phyloP scores from a whole-genome alignment of 2,797 vertebrate species.

The Muscicapa striata region DNA sequence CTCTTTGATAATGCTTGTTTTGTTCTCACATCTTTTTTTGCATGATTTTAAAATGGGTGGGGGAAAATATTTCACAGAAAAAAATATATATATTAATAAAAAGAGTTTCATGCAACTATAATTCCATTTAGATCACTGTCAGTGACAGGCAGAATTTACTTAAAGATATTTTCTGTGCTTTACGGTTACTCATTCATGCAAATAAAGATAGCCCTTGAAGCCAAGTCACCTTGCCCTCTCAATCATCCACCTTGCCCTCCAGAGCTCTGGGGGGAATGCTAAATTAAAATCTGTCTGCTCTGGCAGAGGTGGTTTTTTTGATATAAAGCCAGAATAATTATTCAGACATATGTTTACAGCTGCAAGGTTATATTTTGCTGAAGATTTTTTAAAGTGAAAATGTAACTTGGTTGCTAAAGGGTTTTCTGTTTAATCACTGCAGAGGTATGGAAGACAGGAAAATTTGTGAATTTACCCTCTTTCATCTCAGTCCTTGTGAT shows the following conservation, averaged over 20 bases:
- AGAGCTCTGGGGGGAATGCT: constrained; percentile 81
- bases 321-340: constrained; percentile 81
- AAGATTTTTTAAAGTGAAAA: constrained; percentile 71
- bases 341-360: constrained; percentile 80
- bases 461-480: constrained; percentile 9
- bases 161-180: constrained; percentile 82
- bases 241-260: constrained; percentile 80
- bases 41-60: constrained; percentile 15
- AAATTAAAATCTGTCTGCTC: constrained; percentile 82
- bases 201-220: constrained; percentile 82
- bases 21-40: constrained; percentile 63
- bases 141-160: constrained; percentile 81
- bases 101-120: constrained; percentile 77
- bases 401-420: constrained; percentile 65
- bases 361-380: constrained; percentile 73
- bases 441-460: not conserved
- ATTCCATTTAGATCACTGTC: constrained; percentile 82
- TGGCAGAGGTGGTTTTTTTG: constrained; percentile 78
- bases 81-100: constrained; percentile 70
- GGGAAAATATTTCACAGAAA: constrained; percentile 8
- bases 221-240: constrained; percentile 80
- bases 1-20: constrained; percentile 45
- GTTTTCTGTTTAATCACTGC: constrained; percentile 51
- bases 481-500: constrained; percentile 34
- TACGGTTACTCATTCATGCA: constrained; percentile 83